Percentiles rank a stretch among this genome's conserved stretches.
Conservation (phyloP, 2,113 vertebrate genomes). For the Stigmatopora argus region DNA sequence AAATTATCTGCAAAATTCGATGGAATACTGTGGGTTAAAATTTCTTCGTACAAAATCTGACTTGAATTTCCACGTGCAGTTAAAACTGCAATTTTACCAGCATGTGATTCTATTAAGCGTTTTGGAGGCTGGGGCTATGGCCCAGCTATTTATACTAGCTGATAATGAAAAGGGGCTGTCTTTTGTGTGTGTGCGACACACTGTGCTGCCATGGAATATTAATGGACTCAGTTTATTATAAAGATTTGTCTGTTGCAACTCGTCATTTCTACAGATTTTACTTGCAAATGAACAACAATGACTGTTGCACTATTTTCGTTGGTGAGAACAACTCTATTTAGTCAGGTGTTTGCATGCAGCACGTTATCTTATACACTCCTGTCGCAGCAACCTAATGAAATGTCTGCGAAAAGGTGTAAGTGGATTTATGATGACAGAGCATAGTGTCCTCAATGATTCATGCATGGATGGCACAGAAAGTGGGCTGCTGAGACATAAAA, state of each 20-base stretch:
- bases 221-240: neutral
- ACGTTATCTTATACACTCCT: neutral
- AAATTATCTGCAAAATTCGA: no score
- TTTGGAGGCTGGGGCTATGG: neutral
- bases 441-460: constrained; percentile 39
- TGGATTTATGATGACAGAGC: constrained; percentile 35
- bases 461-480: constrained; percentile 15
- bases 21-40: neutral
- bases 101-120: neutral
- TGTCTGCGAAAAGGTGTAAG: constrained; percentile 19
- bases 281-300: neutral
- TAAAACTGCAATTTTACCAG: neutral
- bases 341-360: neutral
- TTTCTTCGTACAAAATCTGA: neutral
- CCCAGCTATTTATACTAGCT: neutral
- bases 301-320: neutral
- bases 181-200: neutral
- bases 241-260: neutral
- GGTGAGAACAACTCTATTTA: constrained; percentile 1
- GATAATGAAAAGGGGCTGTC: neutral
- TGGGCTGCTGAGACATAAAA: constrained; percentile 19
- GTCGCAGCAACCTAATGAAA: constrained; percentile 3
- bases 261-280: neutral
- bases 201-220: neutral
- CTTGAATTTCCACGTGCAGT: neutral